Conservation (phyloP, 2,797 vertebrate species). For the Parauchenoglanis ngamensis region DNA sequence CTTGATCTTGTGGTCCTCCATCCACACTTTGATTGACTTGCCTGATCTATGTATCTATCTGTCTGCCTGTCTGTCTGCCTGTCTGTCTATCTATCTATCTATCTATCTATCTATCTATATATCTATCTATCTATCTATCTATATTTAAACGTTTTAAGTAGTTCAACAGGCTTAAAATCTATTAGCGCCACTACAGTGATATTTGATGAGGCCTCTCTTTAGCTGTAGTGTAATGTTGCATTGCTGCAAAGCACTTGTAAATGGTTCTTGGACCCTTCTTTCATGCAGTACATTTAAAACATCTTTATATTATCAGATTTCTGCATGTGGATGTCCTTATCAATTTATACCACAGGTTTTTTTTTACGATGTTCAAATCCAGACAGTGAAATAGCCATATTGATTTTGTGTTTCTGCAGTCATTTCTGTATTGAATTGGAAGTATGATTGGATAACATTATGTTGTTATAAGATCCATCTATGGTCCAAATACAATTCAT, state of each 20-base stretch:
- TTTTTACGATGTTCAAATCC: not conserved
- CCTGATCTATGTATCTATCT: too few relatives aligned
- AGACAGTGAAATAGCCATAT: conserved; percentile 6
- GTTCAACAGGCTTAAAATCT: not conserved
- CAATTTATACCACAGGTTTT: not conserved
- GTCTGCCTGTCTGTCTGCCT: too few relatives aligned
- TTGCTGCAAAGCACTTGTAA: not conserved
- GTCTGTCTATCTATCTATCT: too few relatives aligned
- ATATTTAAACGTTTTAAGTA: not conserved
- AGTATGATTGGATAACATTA: not conserved
- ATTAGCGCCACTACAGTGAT: not conserved
- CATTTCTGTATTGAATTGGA: conserved; percentile 10
- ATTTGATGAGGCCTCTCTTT: not conserved
- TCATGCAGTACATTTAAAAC: not conserved
- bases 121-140: too few relatives aligned
- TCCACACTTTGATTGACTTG: too few relatives aligned
- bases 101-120: too few relatives aligned
- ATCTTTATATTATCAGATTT: not conserved
- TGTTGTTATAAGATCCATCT: conserved; percentile 8
- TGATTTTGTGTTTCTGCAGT: conserved; percentile 4
- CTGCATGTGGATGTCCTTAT: not conserved
- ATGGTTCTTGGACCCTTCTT: not conserved
- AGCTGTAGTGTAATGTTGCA: not conserved
- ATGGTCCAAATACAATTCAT: conserved; percentile 4
- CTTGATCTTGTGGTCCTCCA: too few relatives aligned